Evolutionary conservation across 2,797 vertebrate species (phyloP).

Genomic region (Vultur gryphus): DNA sequence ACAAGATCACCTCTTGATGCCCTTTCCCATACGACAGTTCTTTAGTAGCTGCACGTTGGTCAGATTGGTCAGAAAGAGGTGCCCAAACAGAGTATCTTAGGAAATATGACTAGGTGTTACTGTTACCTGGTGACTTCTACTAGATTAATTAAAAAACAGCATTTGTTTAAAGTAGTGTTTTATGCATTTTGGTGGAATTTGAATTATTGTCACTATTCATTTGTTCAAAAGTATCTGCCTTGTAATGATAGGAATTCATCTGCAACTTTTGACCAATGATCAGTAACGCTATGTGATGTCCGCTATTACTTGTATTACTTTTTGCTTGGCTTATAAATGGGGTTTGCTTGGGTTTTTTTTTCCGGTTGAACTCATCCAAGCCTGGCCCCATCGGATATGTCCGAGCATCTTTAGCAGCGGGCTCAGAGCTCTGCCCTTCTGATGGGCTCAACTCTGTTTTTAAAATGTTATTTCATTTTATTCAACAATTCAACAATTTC

Average conservation of each 20-base stretch:
- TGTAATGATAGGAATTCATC: neutral
- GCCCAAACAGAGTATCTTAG: no score
- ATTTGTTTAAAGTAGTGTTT: neutral
- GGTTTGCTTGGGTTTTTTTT: no score
- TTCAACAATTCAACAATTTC: neutral
- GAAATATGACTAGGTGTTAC: neutral
- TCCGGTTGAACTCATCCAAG: no score
- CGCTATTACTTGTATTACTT: neutral
- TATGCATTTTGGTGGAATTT: neutral
- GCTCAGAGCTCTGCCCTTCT: no score
- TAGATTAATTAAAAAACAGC: neutral
- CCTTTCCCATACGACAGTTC: neutral
- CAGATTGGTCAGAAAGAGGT: neutral
- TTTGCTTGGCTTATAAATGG: neutral
- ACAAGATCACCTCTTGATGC: no score
- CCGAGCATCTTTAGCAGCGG: no score
- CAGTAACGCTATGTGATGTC: neutral
- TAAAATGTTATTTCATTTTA: no score
- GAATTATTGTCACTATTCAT: neutral
- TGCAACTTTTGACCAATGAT: neutral
- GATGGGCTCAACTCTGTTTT: no score
- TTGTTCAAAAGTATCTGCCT: neutral
- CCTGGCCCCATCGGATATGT: no score
- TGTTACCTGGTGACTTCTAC: neutral
- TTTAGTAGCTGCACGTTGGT: neutral